phyloP scores from a whole-genome alignment of 2,888 invertebrate species.

The Drosophila sordidapex region DNA sequence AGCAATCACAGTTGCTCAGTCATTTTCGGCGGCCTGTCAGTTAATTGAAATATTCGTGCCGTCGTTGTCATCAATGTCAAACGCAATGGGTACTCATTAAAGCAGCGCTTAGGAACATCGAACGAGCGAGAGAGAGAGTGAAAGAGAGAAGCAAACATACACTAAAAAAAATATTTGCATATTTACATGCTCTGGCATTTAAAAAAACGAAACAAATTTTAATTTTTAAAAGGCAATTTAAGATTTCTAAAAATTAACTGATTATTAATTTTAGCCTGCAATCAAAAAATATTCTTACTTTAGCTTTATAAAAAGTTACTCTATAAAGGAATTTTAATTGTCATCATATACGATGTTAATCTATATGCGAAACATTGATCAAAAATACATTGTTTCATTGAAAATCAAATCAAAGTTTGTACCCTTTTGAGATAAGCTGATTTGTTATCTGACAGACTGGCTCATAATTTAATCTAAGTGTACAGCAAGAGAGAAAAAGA shows the following conservation, averaged over 20 bases:
- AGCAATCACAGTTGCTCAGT: constrained; percentile 47
- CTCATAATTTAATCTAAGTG: background rate
- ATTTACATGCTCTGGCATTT: background rate
- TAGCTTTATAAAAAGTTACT: background rate
- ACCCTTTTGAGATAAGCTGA: background rate
- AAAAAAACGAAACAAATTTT: background rate
- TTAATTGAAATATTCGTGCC: constrained; percentile 80
- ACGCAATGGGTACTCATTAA: constrained; percentile 61
- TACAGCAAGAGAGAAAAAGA: background rate
- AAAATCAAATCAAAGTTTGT: background rate
- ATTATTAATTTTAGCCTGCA: too few relatives aligned
- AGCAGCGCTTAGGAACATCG: constrained; percentile 55
- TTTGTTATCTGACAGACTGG: background rate
- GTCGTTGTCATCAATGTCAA: constrained; percentile 50
- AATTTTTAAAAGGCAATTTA: background rate
- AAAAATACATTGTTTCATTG: background rate
- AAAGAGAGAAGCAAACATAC: background rate
- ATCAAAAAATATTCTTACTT: background rate
- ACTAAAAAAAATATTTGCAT: background rate
- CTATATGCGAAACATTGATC: background rate
- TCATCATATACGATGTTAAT: background rate
- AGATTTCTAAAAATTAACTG: background rate
- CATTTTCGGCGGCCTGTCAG: constrained; percentile 74
- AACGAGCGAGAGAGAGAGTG: background rate
- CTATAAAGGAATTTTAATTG: background rate